Conservation (phyloP, 1,140 invertebrate species). For the Nasonia longicornis region DNA sequence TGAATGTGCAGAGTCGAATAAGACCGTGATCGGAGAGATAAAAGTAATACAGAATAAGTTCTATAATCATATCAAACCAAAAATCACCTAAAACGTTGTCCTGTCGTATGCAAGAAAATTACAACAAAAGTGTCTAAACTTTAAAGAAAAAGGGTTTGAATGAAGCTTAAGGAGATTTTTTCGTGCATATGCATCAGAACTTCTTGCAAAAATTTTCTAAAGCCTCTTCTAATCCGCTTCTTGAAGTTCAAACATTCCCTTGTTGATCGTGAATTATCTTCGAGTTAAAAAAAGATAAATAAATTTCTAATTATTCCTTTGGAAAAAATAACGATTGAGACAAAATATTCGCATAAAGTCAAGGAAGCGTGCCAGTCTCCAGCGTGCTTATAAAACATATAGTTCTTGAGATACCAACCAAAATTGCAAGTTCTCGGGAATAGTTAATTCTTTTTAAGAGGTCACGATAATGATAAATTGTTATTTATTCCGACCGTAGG, state of each 20-base stretch:
- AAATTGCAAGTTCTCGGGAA: slow-evolving; percentile 12
- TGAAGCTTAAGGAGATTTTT: background rate
- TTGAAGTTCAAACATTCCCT: background rate
- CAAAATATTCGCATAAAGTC: slow-evolving; percentile 14
- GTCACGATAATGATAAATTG: slow-evolving; percentile 54
- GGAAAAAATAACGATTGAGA: slow-evolving; percentile 10
- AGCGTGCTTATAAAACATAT: slow-evolving; percentile 22
- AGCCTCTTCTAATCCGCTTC: background rate
- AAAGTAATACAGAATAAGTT: slow-evolving; percentile 38
- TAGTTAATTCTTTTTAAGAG: slow-evolving; percentile 62
- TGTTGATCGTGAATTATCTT: slow-evolving; percentile 28
- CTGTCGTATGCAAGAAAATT: slow-evolving; percentile 6
- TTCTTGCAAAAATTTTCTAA: background rate
- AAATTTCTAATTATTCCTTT: slow-evolving; percentile 9
- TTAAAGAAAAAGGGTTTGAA: background rate
- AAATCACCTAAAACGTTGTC: slow-evolving; percentile 29
- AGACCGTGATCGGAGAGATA: slow-evolving; percentile 3
- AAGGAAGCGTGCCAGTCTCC: slow-evolving; percentile 30
- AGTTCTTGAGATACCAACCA: slow-evolving; percentile 1
- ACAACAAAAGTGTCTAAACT: background rate
- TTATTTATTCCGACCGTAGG: slow-evolving; percentile 57
- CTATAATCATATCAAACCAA: slow-evolving; percentile 42
- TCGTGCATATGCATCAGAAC: background rate
- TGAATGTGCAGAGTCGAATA: slow-evolving; percentile 17
- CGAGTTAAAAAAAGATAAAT: background rate